These are phyloP conservation scores for Pseudomyrmex sp. DNA, from an alignment of 1,140 invertebrate genomes.

Conservation along the genomic window DNA sequence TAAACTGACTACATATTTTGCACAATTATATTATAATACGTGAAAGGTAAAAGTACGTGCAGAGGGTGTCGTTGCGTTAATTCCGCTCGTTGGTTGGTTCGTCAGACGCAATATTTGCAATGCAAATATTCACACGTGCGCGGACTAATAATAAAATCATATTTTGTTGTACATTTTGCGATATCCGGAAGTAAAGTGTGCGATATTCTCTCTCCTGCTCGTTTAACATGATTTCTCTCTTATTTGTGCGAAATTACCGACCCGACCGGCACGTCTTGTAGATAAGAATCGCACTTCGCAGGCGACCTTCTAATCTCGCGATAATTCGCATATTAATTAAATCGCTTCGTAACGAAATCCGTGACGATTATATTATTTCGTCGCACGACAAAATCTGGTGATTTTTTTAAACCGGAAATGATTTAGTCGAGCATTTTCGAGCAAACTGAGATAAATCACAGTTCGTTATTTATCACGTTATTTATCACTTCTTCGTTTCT, in stretches of 20 bases:
- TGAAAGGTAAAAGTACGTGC: background rate
- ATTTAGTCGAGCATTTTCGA: background rate
- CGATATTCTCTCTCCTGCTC: background rate
- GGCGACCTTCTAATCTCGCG: constrained; percentile 2
- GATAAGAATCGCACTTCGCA: constrained; percentile 29
- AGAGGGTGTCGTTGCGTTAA: background rate
- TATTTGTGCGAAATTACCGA: constrained; percentile 1
- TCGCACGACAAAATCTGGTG: background rate
- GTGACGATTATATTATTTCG: background rate
- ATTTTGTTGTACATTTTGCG: constrained; percentile 22
- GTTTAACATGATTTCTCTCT: background rate
- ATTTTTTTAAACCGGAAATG: constrained; percentile 7
- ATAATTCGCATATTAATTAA: constrained; percentile 23
- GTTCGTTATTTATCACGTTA: constrained; percentile 23
- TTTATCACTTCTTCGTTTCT: constrained; percentile 33
- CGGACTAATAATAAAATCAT: constrained; percentile 42
- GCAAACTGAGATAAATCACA: background rate
- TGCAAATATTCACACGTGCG: constrained; percentile 19
- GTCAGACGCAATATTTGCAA: constrained; percentile 40
- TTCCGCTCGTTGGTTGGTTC: constrained; percentile 19
- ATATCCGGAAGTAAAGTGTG: background rate
- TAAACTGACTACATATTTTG: background rate
- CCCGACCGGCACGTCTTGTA: background rate
- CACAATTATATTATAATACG: background rate
- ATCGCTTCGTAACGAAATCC: background rate